Evolutionary conservation across 2,888 invertebrate species (phyloP), one percentile per base, ranked within the genome.

Genomic region (Perizoma affinitatum): DNA sequence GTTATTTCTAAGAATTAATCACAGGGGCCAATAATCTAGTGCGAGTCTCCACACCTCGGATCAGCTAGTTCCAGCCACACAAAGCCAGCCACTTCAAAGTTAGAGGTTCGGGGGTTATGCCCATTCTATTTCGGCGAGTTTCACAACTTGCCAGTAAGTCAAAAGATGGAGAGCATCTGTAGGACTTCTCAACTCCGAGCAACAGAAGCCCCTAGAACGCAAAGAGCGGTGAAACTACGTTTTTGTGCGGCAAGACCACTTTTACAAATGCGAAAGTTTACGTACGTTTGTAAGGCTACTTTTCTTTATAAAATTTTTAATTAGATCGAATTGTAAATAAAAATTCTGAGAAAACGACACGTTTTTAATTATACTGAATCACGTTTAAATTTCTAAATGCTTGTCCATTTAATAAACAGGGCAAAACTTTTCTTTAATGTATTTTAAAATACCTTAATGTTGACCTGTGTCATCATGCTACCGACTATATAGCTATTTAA

Each of bases 51-150:
- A 35, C 10, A 47, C 8, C 40, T 22, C 22, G 22, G 22, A 1
- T 38, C 38, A 42, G 45, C 51, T 44, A 44, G 48, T 8, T 11
- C 5, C 35, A 42, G 5, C 42, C 6, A 50, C 5, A 49, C 41
- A 58, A 58, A 46, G 40, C 40, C 36, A 41, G 34, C 33, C 36
- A 57, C 51, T 46, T 54, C 57, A 63, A 57, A 57, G 51, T 57
- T 41, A 52, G 48, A 41, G 36, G 42, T 55, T 48, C 9, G 48
- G 38, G 38, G 44, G 44, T 44, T 22, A 49, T 49, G 49, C 49
- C 61, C 63, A 56, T 73, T 74, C 69, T 71, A 71, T 75, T 75
- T 70, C 66, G 63, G 67, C 34, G 45, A 57, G 53, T 57, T 57
- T 46, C 54, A 40, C 66, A 70, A 78, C 78, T 74, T 74, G 66